Evolutionary conservation across 2,888 invertebrate genomes (phyloP), one percentile per base, ranked within the genome.

Genomic region (Nesidiocoris tenuis): DNA sequence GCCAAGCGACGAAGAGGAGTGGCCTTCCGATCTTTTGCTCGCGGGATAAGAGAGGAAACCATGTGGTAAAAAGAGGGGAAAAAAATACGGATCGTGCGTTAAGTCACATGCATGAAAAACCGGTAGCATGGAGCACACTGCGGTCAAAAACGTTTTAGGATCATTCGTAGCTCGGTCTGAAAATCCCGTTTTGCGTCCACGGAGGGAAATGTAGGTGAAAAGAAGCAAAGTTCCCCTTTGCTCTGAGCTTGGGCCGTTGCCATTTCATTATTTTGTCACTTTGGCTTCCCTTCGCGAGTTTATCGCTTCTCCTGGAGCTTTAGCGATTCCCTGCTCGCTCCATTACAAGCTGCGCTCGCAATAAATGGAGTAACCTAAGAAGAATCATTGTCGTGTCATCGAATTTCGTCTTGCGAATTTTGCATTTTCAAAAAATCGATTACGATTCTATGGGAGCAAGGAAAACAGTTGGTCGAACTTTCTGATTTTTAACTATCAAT

Each of bases 141-240:
- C 74, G 74, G 74, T 75, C 66, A 59, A 66, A 75, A 75, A 75
- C 74, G 74, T 75, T 75, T 75, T 75, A 66, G 74, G 74, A 75
- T 75, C 74, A 66, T 74, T 74, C 74, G 39, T 3, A 3, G 39
- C 39, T 39, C 3, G 39, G 39, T 39, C 12, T 39, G 3, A 7
- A 39, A 12, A 7, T 39, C 39, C 39, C 39, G 39, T 3, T 39
- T 56, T 64, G 24, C 65, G 57, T 21, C n/a, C 39, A 19, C 19
- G 19, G 24, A n/a, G 25, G 64, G 19, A 56, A 57, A 23, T 22
- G 66, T 23, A 61, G 61, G 61, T 19, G 61, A 39, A 72, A 65
- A 61, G 54, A 63, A 75, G 74, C 23, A 65, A 74, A 22, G 64
- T 74, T 66, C 59, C 74, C 65, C 19, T 17, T 74, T n/a, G n/a